Conservation (phyloP, 2,113 vertebrate species). For the Hippoglossus stenolepis region DNA sequence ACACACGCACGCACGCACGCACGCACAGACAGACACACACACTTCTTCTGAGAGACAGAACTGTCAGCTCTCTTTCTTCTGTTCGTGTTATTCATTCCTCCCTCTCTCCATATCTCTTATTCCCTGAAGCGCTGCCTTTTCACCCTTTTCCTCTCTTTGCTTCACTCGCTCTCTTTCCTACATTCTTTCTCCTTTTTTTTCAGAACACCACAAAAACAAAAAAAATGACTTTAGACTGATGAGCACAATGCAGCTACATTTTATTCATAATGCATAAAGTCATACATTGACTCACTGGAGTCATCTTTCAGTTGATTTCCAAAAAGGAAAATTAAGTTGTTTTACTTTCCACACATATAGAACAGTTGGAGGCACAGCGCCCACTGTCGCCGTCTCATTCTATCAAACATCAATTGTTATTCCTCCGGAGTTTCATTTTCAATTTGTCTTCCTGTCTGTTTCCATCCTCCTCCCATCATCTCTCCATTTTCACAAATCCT, state of each 20-base stretch:
- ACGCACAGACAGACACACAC: not conserved
- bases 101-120: conserved; percentile 10
- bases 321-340: not conserved
- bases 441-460: conserved; percentile 9
- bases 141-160: not conserved
- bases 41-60: conserved; percentile 14
- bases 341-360: not conserved
- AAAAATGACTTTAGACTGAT: not conserved
- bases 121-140: conserved; percentile 28
- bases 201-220: not conserved
- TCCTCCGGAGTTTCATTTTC: conserved; percentile 24
- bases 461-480: conserved; percentile 9
- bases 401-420: conserved; percentile 24
- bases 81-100: conserved; percentile 25
- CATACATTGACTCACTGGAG: not conserved
- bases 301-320: too few species aligned
- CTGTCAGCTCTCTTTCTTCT: conserved; percentile 28
- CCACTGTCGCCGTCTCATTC: not conserved
- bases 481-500: conserved; percentile 20
- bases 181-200: not conserved
- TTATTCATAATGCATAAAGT: not conserved
- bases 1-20: not conserved
- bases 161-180: not conserved
- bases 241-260: not conserved
- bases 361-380: not conserved